Evolutionary conservation across 2,113 vertebrate genomes (phyloP).

Genomic region (Leptodactylus fuscus): DNA sequence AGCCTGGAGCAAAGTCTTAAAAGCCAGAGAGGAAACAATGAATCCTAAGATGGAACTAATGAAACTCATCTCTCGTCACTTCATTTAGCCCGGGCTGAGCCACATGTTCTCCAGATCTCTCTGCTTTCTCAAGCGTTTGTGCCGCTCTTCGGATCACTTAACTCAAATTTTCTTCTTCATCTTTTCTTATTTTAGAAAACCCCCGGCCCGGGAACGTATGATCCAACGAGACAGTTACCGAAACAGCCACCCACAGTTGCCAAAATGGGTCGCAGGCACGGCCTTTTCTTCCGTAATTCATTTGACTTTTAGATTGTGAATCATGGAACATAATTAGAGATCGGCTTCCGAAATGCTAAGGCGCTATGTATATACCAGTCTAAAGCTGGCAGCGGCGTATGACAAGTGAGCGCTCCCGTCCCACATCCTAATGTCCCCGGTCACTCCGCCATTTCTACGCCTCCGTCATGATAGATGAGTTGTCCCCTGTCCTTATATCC

Average conservation of each 20-base stretch:
- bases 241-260: conserved; percentile 62
- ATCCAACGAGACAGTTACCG: conserved; percentile 66
- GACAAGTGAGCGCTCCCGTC: background rate
- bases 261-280: conserved; percentile 66
- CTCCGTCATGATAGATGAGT: background rate
- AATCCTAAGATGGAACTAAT: conserved; percentile 26
- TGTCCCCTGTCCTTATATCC: no score
- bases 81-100: background rate
- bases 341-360: background rate
- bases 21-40: background rate
- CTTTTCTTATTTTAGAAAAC: conserved; percentile 69
- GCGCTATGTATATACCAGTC: conserved; percentile 1
- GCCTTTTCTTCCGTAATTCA: conserved; percentile 72
- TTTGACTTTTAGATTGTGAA: conserved; percentile 68
- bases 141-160: conserved; percentile 2
- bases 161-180: conserved; percentile 52
- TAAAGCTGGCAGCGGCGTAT: background rate
- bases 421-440: background rate
- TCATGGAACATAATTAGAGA: conserved; percentile 32
- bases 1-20: conserved; percentile 12
- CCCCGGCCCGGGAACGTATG: conserved; percentile 74
- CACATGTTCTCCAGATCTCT: conserved; percentile 1
- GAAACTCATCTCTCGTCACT: conserved; percentile 10
- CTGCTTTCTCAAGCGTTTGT: conserved; percentile 3
- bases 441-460: background rate